A percentile compares a stretch with the other conserved stretches of the same genome.
phyloP scores from a whole-genome alignment of 2,113 vertebrate species.

The Aptenodytes forsteri region DNA sequence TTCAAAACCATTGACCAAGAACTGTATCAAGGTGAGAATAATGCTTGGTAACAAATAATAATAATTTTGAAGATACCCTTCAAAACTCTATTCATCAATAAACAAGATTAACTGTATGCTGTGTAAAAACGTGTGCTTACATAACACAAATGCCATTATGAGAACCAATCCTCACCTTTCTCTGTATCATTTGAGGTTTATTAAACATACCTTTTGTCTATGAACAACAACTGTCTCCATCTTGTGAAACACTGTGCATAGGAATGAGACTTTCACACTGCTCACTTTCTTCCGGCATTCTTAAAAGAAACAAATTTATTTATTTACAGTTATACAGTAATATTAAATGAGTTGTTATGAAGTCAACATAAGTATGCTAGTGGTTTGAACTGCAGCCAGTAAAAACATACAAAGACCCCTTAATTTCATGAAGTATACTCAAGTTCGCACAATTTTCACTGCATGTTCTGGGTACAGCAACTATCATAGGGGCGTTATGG shows the following conservation, averaged over 20 bases:
- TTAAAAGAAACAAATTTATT: conserved; percentile 43
- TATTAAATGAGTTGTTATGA: not conserved
- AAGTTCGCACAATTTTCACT: not conserved
- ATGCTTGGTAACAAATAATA: not conserved
- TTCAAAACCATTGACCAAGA: not conserved
- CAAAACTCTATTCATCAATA: not conserved
- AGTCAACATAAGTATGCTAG: not conserved
- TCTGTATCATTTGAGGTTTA: not conserved
- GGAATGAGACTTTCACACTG: conserved; percentile 95
- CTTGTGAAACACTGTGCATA: conserved; percentile 83
- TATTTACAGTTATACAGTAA: not conserved
- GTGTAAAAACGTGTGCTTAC: not conserved
- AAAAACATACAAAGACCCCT: not conserved
- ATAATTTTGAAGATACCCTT: not conserved
- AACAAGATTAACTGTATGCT: not conserved
- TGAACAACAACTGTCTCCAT: conserved; percentile 76
- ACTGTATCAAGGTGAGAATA: not conserved
- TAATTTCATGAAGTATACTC: not conserved
- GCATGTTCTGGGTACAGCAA: not conserved
- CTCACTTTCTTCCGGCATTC: conserved; percentile 88
- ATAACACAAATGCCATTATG: not conserved
- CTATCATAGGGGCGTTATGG: not conserved
- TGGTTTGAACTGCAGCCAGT: not conserved
- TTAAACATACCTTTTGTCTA: conserved; percentile 63
- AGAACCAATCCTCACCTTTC: not conserved